Percentiles rank a stretch among this genome's conserved stretches.
phyloP scores from a whole-genome alignment of 2,113 vertebrate genomes.

The Procavia capensis region DNA sequence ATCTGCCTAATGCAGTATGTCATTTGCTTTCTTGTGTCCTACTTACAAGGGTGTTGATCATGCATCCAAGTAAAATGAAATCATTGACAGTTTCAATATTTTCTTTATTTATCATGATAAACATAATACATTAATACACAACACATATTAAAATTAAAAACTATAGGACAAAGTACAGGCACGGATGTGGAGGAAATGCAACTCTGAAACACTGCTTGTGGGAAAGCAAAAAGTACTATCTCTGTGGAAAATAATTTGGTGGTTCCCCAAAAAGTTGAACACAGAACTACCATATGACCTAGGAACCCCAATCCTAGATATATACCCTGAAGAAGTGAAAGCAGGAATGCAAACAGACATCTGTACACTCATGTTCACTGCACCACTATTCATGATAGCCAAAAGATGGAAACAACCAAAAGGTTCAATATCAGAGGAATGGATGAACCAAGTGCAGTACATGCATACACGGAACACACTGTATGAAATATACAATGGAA shows the following conservation, averaged over 20 bases:
- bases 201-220: background rate
- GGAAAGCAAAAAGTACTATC: background rate
- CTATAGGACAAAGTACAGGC: background rate
- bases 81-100: background rate
- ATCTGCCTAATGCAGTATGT: background rate
- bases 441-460: too few relatives aligned
- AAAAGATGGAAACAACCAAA: too few relatives aligned
- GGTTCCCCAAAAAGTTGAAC: background rate
- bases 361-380: too few relatives aligned
- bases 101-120: background rate
- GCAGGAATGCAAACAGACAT: background rate
- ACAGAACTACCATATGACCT: background rate
- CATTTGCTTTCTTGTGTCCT: background rate
- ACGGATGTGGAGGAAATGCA: background rate
- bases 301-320: background rate
- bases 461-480: too few relatives aligned
- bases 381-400: too few relatives aligned
- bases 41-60: background rate
- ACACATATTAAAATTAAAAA: slow-evolving; percentile 37
- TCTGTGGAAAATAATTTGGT: background rate
- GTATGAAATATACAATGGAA: too few relatives aligned
- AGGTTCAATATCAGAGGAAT: too few relatives aligned
- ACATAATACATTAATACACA: background rate
- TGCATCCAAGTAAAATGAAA: background rate
- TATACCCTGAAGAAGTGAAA: background rate